Percentiles rank a stretch among this genome's conserved stretches.
phyloP scores from a whole-genome alignment of 2,888 invertebrate species.

The Drosophila rellima region DNA sequence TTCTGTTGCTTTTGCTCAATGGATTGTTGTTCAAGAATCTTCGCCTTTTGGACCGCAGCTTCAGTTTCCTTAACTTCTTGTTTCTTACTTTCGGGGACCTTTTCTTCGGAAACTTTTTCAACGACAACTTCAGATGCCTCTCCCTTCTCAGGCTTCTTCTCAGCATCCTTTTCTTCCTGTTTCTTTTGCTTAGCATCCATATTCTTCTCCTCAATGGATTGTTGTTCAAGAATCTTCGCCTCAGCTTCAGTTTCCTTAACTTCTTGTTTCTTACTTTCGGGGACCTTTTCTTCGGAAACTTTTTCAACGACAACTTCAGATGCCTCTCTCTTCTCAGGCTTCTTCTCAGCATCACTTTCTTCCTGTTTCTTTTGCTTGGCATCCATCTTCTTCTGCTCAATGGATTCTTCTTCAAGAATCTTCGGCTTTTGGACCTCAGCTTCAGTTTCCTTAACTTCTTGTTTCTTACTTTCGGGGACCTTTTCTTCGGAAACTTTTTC shows the following conservation, averaged over 20 bases:
- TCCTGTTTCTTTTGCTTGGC: not conserved
- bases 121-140: conserved; percentile 17
- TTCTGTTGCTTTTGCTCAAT: not conserved
- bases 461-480: too few relatives aligned
- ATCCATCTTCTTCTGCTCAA: not conserved
- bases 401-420: not conserved
- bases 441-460: too few relatives aligned
- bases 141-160: conserved; percentile 5
- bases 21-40: conserved; percentile 7
- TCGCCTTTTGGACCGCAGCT: conserved; percentile 8
- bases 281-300: too few relatives aligned
- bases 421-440: not conserved
- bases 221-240: not conserved
- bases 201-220: not conserved
- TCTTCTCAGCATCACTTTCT: conserved; percentile 1
- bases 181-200: not conserved
- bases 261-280: too few relatives aligned
- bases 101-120: conserved; percentile 21
- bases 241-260: too few relatives aligned
- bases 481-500: too few relatives aligned
- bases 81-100: not conserved
- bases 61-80: conserved; percentile 6
- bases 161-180: not conserved
- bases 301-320: conserved; percentile 16
- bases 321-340: conserved; percentile 6